phyloP scores from a whole-genome alignment of 2,797 vertebrate species.

The Botia almorhae region DNA sequence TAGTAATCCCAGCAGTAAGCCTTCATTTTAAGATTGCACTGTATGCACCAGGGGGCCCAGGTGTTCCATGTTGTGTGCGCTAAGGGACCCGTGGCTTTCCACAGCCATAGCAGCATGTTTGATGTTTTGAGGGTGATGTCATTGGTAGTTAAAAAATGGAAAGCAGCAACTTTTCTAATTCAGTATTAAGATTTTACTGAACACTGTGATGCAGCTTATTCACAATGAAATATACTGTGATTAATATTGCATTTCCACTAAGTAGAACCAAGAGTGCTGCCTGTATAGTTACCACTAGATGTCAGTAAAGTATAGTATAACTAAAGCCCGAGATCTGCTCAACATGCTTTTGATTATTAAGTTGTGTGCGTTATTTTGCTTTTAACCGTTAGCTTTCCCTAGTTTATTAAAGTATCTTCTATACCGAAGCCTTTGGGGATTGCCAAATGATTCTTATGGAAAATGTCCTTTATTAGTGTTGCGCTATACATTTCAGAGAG shows the following conservation, averaged over 20 bases:
- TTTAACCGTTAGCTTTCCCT: not conserved
- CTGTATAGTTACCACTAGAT: conserved; percentile 19
- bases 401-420: conserved; percentile 18
- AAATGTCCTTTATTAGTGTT: not conserved
- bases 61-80: too few relatives aligned
- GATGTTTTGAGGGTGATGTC: too few relatives aligned
- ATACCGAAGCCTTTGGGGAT: not conserved
- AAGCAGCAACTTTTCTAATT: too few relatives aligned
- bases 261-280: not conserved
- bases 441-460: conserved; percentile 14
- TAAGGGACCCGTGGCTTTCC: too few relatives aligned
- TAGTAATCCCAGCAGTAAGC: too few relatives aligned
- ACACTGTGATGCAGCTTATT: too few relatives aligned
- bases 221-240: too few relatives aligned
- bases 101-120: too few relatives aligned
- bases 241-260: not conserved
- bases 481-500: conserved; percentile 14
- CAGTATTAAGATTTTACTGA: too few relatives aligned
- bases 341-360: conserved; percentile 24
- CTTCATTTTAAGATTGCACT: too few relatives aligned
- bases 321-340: not conserved
- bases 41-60: too few relatives aligned
- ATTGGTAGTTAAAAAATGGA: too few relatives aligned
- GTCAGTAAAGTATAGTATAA: conserved; percentile 17
- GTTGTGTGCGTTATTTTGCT: not conserved